These are phyloP conservation scores for Sebastes umbrosus DNA, from an alignment of 2,797 vertebrate genomes.

Conservation along the genomic window DNA sequence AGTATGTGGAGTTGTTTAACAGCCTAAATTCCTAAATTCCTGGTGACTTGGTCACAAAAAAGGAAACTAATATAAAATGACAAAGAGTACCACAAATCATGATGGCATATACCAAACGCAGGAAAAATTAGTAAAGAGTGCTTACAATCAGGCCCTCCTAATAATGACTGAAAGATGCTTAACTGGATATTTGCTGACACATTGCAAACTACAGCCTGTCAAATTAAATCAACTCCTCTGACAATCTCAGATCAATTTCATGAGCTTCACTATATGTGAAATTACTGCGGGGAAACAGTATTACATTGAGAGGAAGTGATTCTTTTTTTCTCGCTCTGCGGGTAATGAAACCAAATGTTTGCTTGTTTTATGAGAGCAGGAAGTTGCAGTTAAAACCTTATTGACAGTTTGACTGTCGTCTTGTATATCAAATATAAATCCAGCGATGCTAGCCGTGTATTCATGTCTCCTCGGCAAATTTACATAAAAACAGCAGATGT, in stretches of 20 bases:
- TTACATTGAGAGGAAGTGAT: not conserved
- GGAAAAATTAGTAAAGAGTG: not conserved
- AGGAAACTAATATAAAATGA: not conserved
- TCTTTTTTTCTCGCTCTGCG: not conserved
- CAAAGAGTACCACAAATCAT: not conserved
- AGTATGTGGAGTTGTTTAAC: not conserved
- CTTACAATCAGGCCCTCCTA: not conserved
- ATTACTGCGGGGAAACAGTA: not conserved
- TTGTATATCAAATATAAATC: constrained; percentile 24
- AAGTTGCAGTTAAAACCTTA: constrained; percentile 40
- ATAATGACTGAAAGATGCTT: not conserved
- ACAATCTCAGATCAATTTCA: not conserved
- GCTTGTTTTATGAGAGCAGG: constrained; percentile 49
- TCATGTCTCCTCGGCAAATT: constrained; percentile 52
- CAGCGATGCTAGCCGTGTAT: not conserved
- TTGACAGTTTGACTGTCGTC: constrained; percentile 6
- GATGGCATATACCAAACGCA: not conserved
- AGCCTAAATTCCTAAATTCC: not conserved
- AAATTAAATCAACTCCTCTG: constrained; percentile 8
- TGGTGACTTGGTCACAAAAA: not conserved
- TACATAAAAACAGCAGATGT: constrained; percentile 45
- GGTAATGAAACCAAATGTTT: constrained; percentile 51
- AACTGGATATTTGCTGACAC: not conserved
- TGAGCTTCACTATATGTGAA: not conserved
- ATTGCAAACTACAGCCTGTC: not conserved